Base-by-base conservation (phyloP, 2,888 invertebrate genomes). In the Habroteleia sp. region DNA sequence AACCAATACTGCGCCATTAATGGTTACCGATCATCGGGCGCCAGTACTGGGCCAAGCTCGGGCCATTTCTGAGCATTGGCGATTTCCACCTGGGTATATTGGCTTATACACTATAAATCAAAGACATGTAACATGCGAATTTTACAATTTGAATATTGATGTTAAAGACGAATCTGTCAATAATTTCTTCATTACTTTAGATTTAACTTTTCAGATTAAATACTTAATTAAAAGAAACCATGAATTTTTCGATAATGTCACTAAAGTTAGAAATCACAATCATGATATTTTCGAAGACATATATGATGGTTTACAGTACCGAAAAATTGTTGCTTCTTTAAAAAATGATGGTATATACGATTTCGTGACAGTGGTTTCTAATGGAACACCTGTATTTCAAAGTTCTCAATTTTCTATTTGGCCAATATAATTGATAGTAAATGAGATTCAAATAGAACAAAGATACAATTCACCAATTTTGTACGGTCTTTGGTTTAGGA, bases 101-200 rank as follows among this genome's bases (percentile, higher is more conserved):
- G 35, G 50, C 7, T n/a, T 3, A 3, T 46, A 29, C 48, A 37
- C 25, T 1, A 25, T 0, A 16, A 11, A n/a, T n/a, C 11, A 33
- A 6, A 1, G 3, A 7, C 23, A 8, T 41, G 29, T 39, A 14
- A 14, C 7, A 7, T 62, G 62, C 10, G 17, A 29, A 11, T n/a
- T 14, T 41, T 50, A 50, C 8, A 10, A 41, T 6, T 10, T 6
- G 1, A 8, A 6, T 10, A 41, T 62, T 13, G 4, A 48, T 31
- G 31, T 50, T 4, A 41, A 23, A 39, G 31, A 50, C 27, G 31
- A 11, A 2, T 10, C 20, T 5, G 29, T 29, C 10, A 48, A 1
- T 4, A 41, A 50, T 11, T 62, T 62, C 31, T 62, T 62, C 44
- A 8, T 62, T n/a, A 48, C 31, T 1, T 20, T 50, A 14, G 31